Percentiles rank a stretch among this genome's conserved stretches.
Evolutionary conservation across 2,888 invertebrate genomes (phyloP).

Genomic region (Gastrophysa polygoni): DNA sequence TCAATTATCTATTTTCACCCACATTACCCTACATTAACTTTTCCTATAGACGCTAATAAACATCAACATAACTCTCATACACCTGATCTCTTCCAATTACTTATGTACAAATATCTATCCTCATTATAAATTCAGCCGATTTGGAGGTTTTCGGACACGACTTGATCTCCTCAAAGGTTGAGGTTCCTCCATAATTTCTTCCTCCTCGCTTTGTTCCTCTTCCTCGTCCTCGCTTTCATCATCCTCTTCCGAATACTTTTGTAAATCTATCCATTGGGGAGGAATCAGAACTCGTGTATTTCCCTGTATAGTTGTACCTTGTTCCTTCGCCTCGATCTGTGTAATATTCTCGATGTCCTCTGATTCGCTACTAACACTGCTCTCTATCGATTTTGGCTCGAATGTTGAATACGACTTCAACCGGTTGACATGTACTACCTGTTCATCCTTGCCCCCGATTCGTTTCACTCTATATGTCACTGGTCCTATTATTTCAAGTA

Average conservation of each 20-base stretch:
- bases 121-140: no score
- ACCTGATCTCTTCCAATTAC: no score
- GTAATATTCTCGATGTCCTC: background rate
- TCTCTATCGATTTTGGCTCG: background rate
- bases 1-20: background rate
- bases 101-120: no score
- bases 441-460: slow-evolving; percentile 19
- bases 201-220: background rate
- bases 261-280: background rate
- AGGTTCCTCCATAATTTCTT: background rate
- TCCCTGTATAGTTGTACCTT: background rate
- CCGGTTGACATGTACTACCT: slow-evolving; percentile 28
- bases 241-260: background rate
- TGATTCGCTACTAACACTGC: background rate
- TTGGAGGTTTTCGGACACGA: no score
- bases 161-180: no score
- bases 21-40: no score
- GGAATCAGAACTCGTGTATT: background rate
- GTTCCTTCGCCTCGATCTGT: background rate
- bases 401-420: slow-evolving; percentile 4
- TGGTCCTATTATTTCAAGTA: slow-evolving; percentile 3
- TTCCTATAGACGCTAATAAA: no score
- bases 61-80: no score
- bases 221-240: background rate
- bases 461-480: slow-evolving; percentile 27